phyloP scores from a whole-genome alignment of 2,113 vertebrate genomes.

The Meriones unguiculatus region DNA sequence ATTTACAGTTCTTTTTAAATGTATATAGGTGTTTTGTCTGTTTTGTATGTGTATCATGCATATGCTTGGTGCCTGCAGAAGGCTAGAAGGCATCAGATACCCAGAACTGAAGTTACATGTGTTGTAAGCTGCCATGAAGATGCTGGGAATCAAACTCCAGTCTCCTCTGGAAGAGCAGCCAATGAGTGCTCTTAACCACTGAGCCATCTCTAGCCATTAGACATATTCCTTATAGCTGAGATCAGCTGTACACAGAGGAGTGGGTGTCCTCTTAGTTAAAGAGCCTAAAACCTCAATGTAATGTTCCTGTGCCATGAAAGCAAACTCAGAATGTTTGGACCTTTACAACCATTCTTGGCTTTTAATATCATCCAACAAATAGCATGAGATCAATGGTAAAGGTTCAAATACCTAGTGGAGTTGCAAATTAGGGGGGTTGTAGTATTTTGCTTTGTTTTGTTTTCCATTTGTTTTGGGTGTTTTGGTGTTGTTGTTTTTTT shows the following conservation, averaged over 20 bases:
- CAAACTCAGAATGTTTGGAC: constrained; percentile 28
- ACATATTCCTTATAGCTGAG: background rate
- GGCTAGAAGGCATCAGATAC: background rate
- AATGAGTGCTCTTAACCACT: background rate
- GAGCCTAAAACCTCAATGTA: background rate
- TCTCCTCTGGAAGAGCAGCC: background rate
- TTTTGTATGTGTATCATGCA: background rate
- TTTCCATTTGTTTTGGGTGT: background rate
- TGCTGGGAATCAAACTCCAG: background rate
- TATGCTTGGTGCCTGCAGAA: background rate
- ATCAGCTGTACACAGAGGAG: background rate
- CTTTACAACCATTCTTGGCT: constrained; percentile 24
- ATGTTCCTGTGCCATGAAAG: background rate
- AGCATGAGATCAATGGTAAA: constrained; percentile 5
- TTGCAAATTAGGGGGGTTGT: background rate
- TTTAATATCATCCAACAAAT: constrained; percentile 41
- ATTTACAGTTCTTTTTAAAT: background rate
- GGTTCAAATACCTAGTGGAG: background rate
- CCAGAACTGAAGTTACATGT: background rate
- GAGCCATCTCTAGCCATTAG: background rate
- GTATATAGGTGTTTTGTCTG: background rate
- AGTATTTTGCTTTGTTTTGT: too few species aligned
- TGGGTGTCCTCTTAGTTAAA: background rate
- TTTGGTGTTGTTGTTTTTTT: background rate
- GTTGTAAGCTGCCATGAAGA: background rate